Percentiles rank a stretch among this genome's conserved stretches.
Conservation (phyloP, 37 sponge, comb jelly and placozoan species). For the Eunapius fragilis region DNA sequence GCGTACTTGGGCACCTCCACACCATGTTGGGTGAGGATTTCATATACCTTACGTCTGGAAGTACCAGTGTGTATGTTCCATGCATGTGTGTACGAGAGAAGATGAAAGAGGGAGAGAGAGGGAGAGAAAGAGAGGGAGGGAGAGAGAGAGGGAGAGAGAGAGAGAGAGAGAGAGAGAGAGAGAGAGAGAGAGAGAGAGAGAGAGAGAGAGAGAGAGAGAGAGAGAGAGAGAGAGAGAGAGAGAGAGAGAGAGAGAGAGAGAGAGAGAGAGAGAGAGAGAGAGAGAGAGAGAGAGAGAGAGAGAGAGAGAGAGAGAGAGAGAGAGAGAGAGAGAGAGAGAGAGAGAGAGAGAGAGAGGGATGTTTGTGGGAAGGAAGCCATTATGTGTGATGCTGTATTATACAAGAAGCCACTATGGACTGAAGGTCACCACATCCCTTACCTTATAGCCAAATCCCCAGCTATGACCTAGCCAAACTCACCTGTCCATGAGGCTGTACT, state of each 20-base stretch:
- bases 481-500: conserved; percentile 84
- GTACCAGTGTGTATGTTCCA: not conserved
- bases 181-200: not conserved
- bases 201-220: not conserved
- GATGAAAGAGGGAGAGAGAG: too few relatives aligned
- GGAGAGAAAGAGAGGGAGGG: too few relatives aligned
- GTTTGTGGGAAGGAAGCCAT: not conserved
- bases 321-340: not conserved
- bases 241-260: not conserved
- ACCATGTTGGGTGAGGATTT: conserved; percentile 56
- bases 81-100: too few relatives aligned
- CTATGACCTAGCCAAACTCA: conserved; percentile 15
- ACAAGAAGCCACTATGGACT: not conserved
- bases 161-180: too few relatives aligned
- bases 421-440: too few relatives aligned
- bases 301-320: not conserved
- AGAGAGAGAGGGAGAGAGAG: too few relatives aligned
- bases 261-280: not conserved
- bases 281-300: not conserved
- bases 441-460: too few relatives aligned
- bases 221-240: not conserved
- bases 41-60: conserved; percentile 79
- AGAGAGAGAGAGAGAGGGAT: not conserved
- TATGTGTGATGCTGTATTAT: not conserved
- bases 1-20: conserved; percentile 66